Base-by-base conservation (phyloP, 37 sponge, comb jelly and placozoan species). In the Hexactinellida sp. region DNA sequence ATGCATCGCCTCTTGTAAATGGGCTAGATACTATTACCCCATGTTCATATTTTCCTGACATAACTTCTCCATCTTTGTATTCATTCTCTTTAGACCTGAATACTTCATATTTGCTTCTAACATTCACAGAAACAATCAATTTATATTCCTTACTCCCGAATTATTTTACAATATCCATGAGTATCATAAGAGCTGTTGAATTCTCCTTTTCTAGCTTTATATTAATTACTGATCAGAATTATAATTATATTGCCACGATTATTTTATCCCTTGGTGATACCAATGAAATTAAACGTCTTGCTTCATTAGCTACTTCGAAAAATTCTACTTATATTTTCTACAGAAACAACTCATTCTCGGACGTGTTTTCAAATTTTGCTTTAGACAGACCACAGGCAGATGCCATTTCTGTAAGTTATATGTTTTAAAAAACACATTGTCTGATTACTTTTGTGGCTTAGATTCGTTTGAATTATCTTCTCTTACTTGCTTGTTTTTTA, bases 111-210 rank as follows among this genome's bases (percentile, higher is more conserved):
- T 63, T 95, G 10, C 36, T 39, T 23, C 88, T 95, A 10, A 91
- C 86, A 36, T 93, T 95, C 54, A 88, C 83, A 36, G 95, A 95
- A 86, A 86, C 91, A 28, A 88, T 93, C n/a, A 89, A 84, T 84
- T 92, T 92, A 28, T 25, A 37, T 21, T 91, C 92, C 37, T 93
- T 95, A 39, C 88, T 87, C 36, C 83, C 88, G 16, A 36, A 82
- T 28, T 83, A 85, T 0, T 34, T 95, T 19, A 86, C 86, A 24
- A 85, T 95, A 7, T 55, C 83, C 19, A 85, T 83, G 30, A 52
- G 88, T 24, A 84, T 41, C 36, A 39, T 30, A 24, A 87, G 88
- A 16, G 63, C 0, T 10, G 52, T 87, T n/a, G 55, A 19, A 34
- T 91, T 89, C 36, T 90, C 92, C 21, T 87, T 95, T 0, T 54